These are phyloP conservation scores for Cordylochernes scorpioides DNA, from an alignment of 2,888 invertebrate genomes.

Conservation along the genomic window DNA sequence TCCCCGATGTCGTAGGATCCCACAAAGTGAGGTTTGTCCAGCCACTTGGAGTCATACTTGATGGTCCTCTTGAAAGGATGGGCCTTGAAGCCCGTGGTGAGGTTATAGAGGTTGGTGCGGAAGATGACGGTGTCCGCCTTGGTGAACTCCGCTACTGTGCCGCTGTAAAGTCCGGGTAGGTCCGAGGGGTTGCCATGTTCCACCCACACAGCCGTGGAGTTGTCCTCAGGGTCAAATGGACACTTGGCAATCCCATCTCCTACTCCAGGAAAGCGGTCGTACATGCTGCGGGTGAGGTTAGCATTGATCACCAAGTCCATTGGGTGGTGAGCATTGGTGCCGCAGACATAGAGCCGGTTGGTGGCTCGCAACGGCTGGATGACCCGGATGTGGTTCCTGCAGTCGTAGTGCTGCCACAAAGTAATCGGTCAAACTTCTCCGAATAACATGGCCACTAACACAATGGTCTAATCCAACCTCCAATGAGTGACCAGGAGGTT, in stretches of 20 bases:
- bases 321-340: conserved; percentile 78
- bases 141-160: conserved; percentile 88
- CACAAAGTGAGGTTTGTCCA: conserved; percentile 96
- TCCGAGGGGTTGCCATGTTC: conserved; percentile 80
- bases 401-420: conserved; percentile 51
- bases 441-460: no score
- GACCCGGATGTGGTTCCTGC: conserved; percentile 73
- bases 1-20: conserved; percentile 83
- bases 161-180: conserved; percentile 76
- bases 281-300: conserved; percentile 43
- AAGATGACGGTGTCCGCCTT: conserved; percentile 94
- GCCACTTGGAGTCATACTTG: conserved; percentile 93
- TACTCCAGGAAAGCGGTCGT: conserved; percentile 68
- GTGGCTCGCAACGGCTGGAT: conserved; percentile 80
- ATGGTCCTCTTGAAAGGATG: conserved; percentile 76
- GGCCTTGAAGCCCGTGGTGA: conserved; percentile 54
- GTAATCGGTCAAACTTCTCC: no score
- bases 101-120: conserved; percentile 71
- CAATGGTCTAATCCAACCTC: no score
- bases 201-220: conserved; percentile 89
- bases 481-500: no score
- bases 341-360: conserved; percentile 62
- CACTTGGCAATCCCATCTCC: conserved; percentile 85
- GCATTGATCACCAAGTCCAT: conserved; percentile 71
- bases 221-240: conserved; percentile 89